phyloP scores from a whole-genome alignment of 1,140 invertebrate genomes.

The Hylyphantes graminicola region DNA sequence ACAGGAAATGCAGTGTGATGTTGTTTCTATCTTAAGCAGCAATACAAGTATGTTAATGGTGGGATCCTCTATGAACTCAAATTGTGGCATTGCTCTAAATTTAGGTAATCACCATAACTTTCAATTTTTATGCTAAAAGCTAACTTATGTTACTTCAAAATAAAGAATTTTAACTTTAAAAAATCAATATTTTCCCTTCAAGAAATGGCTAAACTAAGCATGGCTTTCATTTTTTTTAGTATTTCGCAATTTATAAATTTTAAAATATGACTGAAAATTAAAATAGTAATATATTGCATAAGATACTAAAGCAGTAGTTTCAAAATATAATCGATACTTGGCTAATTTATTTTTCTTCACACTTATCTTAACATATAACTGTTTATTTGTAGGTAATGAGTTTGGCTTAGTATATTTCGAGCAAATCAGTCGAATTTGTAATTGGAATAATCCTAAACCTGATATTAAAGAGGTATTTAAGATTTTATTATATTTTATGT shows the following conservation, averaged over 20 bases:
- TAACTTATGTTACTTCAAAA: background rate
- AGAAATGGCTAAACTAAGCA: too few relatives aligned
- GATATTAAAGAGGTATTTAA: conserved; percentile 15
- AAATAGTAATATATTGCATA: too few relatives aligned
- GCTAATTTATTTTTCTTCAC: too few relatives aligned
- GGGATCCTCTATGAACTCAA: conserved; percentile 19
- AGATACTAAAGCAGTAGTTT: too few relatives aligned
- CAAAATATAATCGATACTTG: too few relatives aligned
- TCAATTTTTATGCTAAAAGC: background rate
- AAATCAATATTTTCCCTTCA: background rate
- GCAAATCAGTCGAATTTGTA: conserved; percentile 5
- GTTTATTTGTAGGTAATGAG: background rate
- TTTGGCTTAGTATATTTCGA: conserved; percentile 42
- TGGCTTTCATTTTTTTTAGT: too few relatives aligned
- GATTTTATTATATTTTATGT: background rate
- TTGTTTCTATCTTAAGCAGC: conserved; percentile 19
- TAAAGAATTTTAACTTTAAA: background rate
- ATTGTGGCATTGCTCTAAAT: conserved; percentile 43
- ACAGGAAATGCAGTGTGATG: conserved; percentile 17
- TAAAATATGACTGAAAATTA: too few relatives aligned
- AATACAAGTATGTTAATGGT: conserved; percentile 32
- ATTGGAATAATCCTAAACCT: background rate
- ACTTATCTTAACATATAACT: too few relatives aligned
- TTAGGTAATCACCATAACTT: conserved; percentile 19
- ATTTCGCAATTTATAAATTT: too few relatives aligned